phyloP scores from a whole-genome alignment of 2,888 invertebrate genomes.

The Thymelicus acteon region DNA sequence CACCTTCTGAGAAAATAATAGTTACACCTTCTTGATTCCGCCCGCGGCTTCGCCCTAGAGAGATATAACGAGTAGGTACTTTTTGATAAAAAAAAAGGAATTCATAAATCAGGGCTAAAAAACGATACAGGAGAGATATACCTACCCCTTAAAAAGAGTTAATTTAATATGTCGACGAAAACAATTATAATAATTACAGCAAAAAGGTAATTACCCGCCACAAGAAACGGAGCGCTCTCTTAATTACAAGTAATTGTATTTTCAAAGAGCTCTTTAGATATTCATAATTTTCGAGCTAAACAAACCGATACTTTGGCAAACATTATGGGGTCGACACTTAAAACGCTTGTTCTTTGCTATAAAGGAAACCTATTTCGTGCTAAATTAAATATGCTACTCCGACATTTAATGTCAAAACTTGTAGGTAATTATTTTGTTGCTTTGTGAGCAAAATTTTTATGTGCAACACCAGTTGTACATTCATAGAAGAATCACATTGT shows the following conservation, averaged over 20 bases:
- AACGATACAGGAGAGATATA: constrained; percentile 25
- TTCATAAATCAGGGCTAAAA: not conserved
- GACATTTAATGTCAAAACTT: not conserved
- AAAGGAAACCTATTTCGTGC: constrained; percentile 6
- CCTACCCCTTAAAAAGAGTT: constrained; percentile 65
- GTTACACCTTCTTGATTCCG: no score
- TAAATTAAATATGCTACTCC: not conserved
- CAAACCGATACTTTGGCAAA: constrained; percentile 49
- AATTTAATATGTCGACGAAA: constrained; percentile 74
- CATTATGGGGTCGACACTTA: constrained; percentile 30
- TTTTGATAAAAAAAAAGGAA: no score
- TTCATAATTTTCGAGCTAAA: constrained; percentile 63
- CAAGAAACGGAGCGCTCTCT: constrained; percentile 65
- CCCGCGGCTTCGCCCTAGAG: no score
- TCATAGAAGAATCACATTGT: no score
- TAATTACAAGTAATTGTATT: constrained; percentile 74
- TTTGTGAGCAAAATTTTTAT: not conserved
- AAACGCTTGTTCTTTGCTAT: constrained; percentile 25
- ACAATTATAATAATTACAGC: constrained; percentile 80
- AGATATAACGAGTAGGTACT: no score
- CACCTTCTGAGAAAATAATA: no score
- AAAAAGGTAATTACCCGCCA: constrained; percentile 71
- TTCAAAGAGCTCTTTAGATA: constrained; percentile 70
- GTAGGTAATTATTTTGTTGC: not conserved
- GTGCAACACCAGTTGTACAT: constrained; percentile 3